Evolutionary conservation across 2,888 invertebrate genomes (phyloP).

Genomic region (Neoaliturus tenellus): DNA sequence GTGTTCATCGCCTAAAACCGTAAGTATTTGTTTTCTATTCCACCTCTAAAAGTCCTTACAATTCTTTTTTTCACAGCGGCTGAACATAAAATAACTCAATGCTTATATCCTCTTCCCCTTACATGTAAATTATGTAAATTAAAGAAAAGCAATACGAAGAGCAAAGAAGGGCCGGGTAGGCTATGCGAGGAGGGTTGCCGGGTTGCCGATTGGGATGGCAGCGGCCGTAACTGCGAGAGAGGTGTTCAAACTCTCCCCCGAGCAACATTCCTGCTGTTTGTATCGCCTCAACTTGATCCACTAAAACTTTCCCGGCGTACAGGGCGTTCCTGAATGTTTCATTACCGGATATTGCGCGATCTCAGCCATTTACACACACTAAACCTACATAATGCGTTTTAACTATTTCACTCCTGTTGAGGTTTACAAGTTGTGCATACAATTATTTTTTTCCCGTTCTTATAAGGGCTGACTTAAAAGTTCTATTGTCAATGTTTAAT

Average conservation of each 20-base stretch:
- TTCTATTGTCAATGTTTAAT: no score
- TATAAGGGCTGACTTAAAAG: no score
- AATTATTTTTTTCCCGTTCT: no score
- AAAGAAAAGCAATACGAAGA: conserved; percentile 6
- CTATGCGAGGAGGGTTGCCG: no score
- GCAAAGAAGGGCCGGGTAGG: not conserved
- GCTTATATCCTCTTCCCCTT: not conserved
- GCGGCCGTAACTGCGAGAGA: not conserved
- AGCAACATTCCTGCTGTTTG: conserved; percentile 1
- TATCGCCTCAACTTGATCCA: conserved; percentile 38
- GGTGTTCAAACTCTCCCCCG: conserved; percentile 12
- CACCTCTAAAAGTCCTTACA: no score
- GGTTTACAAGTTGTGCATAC: no score
- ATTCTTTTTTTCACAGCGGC: no score
- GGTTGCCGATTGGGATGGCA: not conserved
- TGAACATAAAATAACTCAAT: not conserved
- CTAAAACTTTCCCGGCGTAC: conserved; percentile 5
- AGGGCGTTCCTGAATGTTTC: conserved; percentile 42
- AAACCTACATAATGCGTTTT: no score
- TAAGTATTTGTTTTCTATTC: no score
- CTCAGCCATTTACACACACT: not conserved
- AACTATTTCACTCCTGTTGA: no score
- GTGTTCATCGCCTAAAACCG: no score
- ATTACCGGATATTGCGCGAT: not conserved
- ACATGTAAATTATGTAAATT: conserved; percentile 8